Evolutionary conservation across 2,797 vertebrate genomes (phyloP).

Genomic region (Buceros bicornis): DNA sequence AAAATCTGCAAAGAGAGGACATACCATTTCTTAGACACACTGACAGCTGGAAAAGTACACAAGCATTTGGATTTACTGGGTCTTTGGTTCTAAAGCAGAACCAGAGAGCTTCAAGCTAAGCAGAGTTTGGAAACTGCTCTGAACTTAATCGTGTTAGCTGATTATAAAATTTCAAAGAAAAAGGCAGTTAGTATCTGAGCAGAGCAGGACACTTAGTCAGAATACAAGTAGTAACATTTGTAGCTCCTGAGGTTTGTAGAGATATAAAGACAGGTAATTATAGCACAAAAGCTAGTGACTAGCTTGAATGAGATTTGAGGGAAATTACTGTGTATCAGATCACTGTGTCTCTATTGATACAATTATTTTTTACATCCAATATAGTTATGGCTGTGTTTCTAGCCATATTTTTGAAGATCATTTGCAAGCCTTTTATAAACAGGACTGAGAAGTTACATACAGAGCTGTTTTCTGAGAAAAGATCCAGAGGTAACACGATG

Average conservation of each 20-base stretch:
- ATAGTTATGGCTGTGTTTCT: background rate
- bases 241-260: conserved; percentile 1
- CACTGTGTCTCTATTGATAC: background rate
- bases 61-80: background rate
- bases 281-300: background rate
- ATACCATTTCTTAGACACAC: background rate
- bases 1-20: background rate
- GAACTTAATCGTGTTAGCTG: conserved; percentile 10
- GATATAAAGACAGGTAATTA: conserved; percentile 30
- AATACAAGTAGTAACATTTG: conserved; percentile 23
- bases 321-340: background rate
- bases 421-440: background rate
- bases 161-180: conserved; percentile 32
- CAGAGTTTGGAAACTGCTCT: conserved; percentile 9
- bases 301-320: conserved; percentile 7
- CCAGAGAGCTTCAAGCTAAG: background rate
- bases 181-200: background rate
- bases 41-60: background rate
- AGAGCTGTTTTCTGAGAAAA: background rate
- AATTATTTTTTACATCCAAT: background rate
- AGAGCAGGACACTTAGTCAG: background rate
- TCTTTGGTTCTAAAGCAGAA: background rate
- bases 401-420: background rate
- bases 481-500: background rate
- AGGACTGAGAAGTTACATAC: background rate